Evolutionary conservation across 2,113 vertebrate species (phyloP).

Genomic region (Cathartes aura): DNA sequence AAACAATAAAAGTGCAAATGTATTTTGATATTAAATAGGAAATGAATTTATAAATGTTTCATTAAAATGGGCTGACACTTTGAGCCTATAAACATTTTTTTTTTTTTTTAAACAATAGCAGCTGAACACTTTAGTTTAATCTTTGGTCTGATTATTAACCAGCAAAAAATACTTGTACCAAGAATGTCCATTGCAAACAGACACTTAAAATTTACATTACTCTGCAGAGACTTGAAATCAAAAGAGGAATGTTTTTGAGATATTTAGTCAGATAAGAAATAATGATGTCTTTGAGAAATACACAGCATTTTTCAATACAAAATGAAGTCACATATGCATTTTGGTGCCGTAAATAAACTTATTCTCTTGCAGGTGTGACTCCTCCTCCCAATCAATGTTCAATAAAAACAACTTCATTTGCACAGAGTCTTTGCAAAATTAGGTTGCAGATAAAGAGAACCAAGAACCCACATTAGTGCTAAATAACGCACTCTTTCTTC

Average conservation of each 20-base stretch:
- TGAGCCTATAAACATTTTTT: conserved; percentile 11
- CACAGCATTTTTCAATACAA: not conserved
- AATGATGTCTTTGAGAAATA: not conserved
- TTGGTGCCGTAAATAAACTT: not conserved
- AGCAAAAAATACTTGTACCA: conserved; percentile 44
- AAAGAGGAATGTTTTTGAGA: conserved; percentile 60
- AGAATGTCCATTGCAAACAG: not conserved
- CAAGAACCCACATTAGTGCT: not conserved
- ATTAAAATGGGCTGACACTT: conserved; percentile 19
- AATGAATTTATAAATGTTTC: conserved; percentile 16
- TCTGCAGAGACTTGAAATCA: conserved; percentile 21
- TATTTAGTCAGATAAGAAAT: conserved; percentile 31
- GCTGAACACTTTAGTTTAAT: conserved; percentile 34
- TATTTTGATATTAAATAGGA: conserved; percentile 65
- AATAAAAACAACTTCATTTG: not conserved
- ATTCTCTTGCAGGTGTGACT: not conserved
- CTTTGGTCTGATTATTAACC: conserved; percentile 71
- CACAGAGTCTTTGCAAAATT: not conserved
- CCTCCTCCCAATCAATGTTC: not conserved
- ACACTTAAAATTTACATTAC: conserved; percentile 11
- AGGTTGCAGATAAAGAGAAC: not conserved
- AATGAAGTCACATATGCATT: not conserved
- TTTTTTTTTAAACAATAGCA: conserved; percentile 35
- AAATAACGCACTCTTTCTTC: not conserved
- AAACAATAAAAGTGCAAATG: conserved; percentile 74